These are phyloP conservation scores for Corticium candelabrum DNA, from an alignment of 37 sponge, comb jelly and placozoan genomes.

Conservation along the genomic window DNA sequence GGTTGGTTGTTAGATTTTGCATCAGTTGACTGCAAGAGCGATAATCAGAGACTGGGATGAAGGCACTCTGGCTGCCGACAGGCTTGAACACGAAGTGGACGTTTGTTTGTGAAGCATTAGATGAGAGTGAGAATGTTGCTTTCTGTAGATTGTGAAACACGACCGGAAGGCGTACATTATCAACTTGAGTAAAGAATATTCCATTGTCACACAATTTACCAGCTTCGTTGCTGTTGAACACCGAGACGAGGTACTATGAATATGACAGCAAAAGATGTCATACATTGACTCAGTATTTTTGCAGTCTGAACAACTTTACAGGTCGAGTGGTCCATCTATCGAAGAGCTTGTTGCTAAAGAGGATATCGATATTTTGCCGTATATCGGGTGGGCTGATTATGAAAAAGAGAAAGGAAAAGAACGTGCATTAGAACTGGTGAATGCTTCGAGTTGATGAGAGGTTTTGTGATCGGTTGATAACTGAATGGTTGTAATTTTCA, in stretches of 20 bases:
- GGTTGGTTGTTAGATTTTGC: constrained; percentile 51
- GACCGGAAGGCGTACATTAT: constrained; percentile 76
- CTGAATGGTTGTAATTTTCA: constrained; percentile 1
- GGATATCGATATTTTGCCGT: constrained; percentile 62
- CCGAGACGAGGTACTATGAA: constrained; percentile 66
- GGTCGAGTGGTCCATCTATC: constrained; percentile 56
- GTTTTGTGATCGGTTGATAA: not conserved
- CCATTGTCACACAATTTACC: constrained; percentile 93
- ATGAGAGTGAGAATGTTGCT: not conserved
- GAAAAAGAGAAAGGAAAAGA: constrained; percentile 44
- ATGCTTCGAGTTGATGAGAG: not conserved
- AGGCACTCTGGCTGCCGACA: constrained; percentile 66
- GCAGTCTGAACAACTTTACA: constrained; percentile 70
- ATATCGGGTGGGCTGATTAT: constrained; percentile 78
- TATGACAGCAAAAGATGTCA: not conserved
- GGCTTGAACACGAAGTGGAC: constrained; percentile 74
- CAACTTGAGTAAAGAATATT: constrained; percentile 80
- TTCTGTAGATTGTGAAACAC: constrained; percentile 55
- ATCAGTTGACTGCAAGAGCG: constrained; percentile 92
- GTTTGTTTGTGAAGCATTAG: constrained; percentile 9
- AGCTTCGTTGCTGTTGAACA: constrained; percentile 98
- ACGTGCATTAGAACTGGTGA: not conserved
- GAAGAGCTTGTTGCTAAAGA: constrained; percentile 70
- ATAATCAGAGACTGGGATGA: constrained; percentile 90
- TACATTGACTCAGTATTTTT: not conserved